Base-by-base conservation (phyloP, 2,888 invertebrate genomes). In the Rhagium mordax region DNA sequence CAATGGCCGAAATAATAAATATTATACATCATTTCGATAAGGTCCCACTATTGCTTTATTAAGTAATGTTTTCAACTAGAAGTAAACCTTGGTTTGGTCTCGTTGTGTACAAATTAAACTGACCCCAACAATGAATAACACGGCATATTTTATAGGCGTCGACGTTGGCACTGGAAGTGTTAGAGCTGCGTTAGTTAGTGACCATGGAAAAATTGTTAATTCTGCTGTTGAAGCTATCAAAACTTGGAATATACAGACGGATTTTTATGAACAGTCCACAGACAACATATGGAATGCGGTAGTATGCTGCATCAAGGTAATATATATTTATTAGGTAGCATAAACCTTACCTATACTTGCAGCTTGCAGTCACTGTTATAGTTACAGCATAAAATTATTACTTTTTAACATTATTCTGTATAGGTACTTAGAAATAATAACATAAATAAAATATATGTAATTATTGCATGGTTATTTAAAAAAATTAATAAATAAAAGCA, bases 141-240 rank as follows among this genome's bases (percentile, higher is more conserved):
- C 4, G 24, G 53, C 79, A 8, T 93, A 91, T 86, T 95, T 94
- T 85, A 89, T 96, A 83, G 96, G 96, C 71, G 95, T 98, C 10
- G 98, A 98, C 89, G 97, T 98, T 48, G 98, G 98, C 4, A 97
- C 97, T 1, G 94, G 94, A 13, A 97, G 98, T 88, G 96, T 92
- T 0, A 90, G 98, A 78, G 97, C 96, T 6, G 97, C 95, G 3
- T 88, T 98, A 41, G 94, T 97, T 3, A 88, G 91, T 67, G 87
- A 89, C 5, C 86, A 89, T 67, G 97, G 98, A 1, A 91, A 91
- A 84, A 90, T 96, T 33, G 75, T 92, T 5, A 90, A 91, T 76
- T 89, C 91, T 55, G 89, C 93, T 16, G 92, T 92, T 0, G 90
- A 92, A 84, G 88, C 90, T 57, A 94, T 96, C 24, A 88, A 91